A percentile compares a stretch with the other conserved stretches of the same genome.
Conservation (phyloP, 2,113 vertebrate genomes). For the Rhabdomys dilectus region DNA sequence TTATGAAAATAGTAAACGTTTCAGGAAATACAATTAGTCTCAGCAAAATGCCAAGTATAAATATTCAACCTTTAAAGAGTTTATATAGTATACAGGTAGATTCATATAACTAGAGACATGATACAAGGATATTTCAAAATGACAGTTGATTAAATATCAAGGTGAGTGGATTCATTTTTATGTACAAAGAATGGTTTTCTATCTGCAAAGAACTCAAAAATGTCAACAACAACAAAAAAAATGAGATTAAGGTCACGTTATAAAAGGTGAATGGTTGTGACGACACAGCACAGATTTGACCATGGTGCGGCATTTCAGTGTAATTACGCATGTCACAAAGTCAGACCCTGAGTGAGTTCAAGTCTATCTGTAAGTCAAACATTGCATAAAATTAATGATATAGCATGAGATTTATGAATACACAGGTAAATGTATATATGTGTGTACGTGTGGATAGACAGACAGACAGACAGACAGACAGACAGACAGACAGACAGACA, state of each 20-base stretch:
- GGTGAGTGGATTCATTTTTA: background rate
- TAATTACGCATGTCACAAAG: conserved; percentile 12
- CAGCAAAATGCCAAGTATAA: conserved; percentile 31
- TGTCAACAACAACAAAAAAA: background rate
- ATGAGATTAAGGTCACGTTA: background rate
- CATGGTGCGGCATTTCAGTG: background rate
- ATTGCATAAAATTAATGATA: background rate
- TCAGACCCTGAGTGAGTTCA: background rate
- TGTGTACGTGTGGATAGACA: background rate
- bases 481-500: too few relatives aligned
- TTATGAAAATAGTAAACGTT: conserved; percentile 48
- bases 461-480: too few relatives aligned
- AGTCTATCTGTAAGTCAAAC: background rate
- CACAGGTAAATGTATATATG: background rate
- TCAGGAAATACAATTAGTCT: conserved; percentile 40
- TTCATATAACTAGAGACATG: background rate
- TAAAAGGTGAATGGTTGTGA: background rate
- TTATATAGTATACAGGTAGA: background rate
- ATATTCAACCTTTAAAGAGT: conserved; percentile 18
- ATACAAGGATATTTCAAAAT: background rate
- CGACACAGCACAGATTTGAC: background rate
- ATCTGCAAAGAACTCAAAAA: background rate
- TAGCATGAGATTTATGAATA: background rate
- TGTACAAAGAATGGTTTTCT: background rate
- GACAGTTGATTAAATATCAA: background rate